Base-by-base conservation (phyloP, 2,888 invertebrate species). In the Heteromurus nitidus region DNA sequence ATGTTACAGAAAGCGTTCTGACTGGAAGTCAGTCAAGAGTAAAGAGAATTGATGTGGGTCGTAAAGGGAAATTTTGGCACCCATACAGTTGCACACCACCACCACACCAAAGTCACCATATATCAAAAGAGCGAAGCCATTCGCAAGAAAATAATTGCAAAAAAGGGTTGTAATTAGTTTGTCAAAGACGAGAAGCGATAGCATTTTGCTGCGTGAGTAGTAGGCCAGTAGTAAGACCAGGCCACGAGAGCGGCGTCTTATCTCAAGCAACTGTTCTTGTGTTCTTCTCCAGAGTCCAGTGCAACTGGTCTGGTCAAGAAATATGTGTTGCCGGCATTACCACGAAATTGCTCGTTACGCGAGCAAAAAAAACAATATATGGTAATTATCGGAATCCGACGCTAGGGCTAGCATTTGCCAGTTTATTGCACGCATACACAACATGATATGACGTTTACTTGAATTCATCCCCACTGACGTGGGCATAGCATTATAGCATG, bases 151-250 rank as follows among this genome's bases (percentile, higher is more conserved):
- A 53, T 50, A 80, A 72, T 80, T 80, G 72, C 80, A 77, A 47
- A 31, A 58, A 73, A 72, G 13, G 50, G 50, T 58, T 73, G 58
- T 80, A 80, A 80, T 80, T 80, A 80, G 26, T 67, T 31, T 80
- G 80, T 80, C 73, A 80, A 72, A 53, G 65, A 70, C 72, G 65
- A 80, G 11, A 72, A 77, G 77, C 62, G 60, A 70, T 53, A 31
- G n/a, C n/a, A n/a, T n/a, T n/a, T n/a, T n/a, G n/a, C 55, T 20
- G 55, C 5, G 3, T 22, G 24, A 22, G 7, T 20, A 55, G 22
- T 55, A 24, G 55, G 55, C 55, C 55, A 55, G 7, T 55, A 16
- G n/a, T n/a, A n/a, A n/a, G n/a, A n/a, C n/a, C n/a, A 9, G 55
- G 55, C 7, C n/a, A 13, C 7, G 22, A 55, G 24, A 36, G 36